phyloP scores from a whole-genome alignment of 2,113 vertebrate species.

The Emydura subglobosa region DNA sequence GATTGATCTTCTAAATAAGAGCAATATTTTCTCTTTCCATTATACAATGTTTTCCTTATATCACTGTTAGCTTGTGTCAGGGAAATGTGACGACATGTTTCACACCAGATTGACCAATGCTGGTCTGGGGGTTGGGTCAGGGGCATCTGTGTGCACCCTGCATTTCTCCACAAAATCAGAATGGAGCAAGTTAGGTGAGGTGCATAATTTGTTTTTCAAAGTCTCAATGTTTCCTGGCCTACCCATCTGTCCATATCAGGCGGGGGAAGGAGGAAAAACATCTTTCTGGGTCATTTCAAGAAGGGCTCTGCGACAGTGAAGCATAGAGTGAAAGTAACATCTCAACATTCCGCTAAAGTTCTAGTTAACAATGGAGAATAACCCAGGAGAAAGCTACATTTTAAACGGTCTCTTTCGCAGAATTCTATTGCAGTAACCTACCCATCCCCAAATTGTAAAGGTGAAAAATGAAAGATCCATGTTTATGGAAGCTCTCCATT shows the following conservation, averaged over 20 bases:
- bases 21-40: background rate
- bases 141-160: accelerated
- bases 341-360: background rate
- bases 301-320: background rate
- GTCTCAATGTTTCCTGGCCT: background rate
- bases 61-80: background rate
- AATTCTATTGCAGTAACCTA: background rate
- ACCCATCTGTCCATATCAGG: background rate
- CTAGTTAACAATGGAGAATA: background rate
- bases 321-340: background rate
- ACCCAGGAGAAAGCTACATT: background rate
- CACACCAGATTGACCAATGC: background rate
- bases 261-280: accelerated
- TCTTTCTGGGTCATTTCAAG: background rate
- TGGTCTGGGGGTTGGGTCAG: background rate
- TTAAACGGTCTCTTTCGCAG: background rate
- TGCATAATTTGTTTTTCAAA: background rate
- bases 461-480: background rate
- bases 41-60: background rate
- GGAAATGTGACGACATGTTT: background rate
- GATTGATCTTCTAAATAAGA: background rate
- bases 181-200: background rate
- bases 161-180: background rate
- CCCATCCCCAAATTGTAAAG: background rate
- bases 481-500: background rate